A percentile compares a stretch with the other conserved stretches of the same genome.
Conservation (phyloP, 92 coral and sea anemone species). For the Epizoanthus ramosus region DNA sequence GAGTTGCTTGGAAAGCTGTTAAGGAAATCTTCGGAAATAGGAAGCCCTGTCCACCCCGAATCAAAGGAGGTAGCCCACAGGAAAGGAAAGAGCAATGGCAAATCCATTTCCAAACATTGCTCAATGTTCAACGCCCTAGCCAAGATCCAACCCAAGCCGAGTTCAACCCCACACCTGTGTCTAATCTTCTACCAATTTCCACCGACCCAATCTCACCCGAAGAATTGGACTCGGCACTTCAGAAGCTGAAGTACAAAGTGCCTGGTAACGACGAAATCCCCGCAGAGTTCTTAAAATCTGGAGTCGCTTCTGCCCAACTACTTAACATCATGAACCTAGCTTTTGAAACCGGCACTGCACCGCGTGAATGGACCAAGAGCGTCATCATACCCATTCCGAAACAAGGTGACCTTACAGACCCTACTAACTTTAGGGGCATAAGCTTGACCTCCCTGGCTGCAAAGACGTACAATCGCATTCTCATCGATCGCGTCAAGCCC, state of each 20-base stretch:
- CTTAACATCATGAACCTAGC: conserved; percentile 24
- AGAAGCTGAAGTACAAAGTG: conserved; percentile 1
- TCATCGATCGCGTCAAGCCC: background rate
- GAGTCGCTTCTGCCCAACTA: conserved; percentile 9
- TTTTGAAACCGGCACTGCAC: conserved; percentile 22
- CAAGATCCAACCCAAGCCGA: no score
- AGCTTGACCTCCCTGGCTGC: conserved; percentile 3
- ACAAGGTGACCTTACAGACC: conserved; percentile 20
- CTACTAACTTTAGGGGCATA: conserved; percentile 17
- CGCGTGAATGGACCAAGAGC: conserved; percentile 14
- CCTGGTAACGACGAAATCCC: conserved; percentile 18
- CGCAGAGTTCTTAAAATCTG: conserved; percentile 11
- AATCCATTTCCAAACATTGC: no score
- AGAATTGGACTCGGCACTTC: background rate
- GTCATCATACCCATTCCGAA: conserved; percentile 18
- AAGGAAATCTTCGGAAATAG: no score
- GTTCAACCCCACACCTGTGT: no score
- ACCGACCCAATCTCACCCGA: background rate
- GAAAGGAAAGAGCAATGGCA: no score
- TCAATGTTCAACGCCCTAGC: no score
- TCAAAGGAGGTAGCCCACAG: no score
- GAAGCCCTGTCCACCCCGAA: no score
- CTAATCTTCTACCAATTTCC: no score
- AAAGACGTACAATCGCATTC: conserved; percentile 6
- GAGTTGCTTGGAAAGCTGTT: no score